Percentiles rank a stretch among this genome's conserved stretches.
These are phyloP conservation scores for Astreopora myriophthalma DNA, from an alignment of 64 coral and sea anemone species.

Conservation along the genomic window DNA sequence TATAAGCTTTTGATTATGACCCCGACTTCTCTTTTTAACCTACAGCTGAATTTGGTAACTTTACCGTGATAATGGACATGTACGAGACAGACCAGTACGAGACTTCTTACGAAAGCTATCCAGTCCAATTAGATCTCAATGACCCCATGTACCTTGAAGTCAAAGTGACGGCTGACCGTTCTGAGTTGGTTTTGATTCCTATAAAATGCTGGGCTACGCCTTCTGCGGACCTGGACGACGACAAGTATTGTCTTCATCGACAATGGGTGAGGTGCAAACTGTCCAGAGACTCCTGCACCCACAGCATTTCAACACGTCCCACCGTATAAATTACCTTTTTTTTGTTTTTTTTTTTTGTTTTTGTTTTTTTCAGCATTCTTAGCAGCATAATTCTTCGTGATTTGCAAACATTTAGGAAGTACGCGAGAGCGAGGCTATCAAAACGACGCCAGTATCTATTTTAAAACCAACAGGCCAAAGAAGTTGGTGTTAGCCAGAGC, in stretches of 20 bases:
- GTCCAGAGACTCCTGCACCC: no score
- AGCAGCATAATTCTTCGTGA: no score
- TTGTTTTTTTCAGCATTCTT: no score
- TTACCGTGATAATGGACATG: conserved; percentile 86
- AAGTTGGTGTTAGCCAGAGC: no score
- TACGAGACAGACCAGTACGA: conserved; percentile 50
- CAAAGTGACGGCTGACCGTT: conserved; percentile 55
- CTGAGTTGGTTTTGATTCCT: conserved; percentile 62
- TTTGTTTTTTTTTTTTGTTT: no score
- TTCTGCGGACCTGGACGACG: conserved; percentile 19
- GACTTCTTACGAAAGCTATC: conserved; percentile 33
- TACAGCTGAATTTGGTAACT: conserved; percentile 87
- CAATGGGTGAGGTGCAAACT: conserved; percentile 78
- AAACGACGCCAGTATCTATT: no score
- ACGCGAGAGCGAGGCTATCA: no score
- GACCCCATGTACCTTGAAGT: conserved; percentile 49
- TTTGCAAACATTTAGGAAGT: no score
- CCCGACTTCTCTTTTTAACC: not conserved
- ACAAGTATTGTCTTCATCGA: conserved; percentile 59
- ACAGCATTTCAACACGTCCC: no score
- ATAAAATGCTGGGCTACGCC: conserved; percentile 79
- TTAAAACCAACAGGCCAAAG: no score
- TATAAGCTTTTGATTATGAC: no score
- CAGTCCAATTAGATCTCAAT: conserved; percentile 27
- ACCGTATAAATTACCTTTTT: no score